Conservation (phyloP, 2,113 vertebrate species). For the Colossoma macropomum region DNA sequence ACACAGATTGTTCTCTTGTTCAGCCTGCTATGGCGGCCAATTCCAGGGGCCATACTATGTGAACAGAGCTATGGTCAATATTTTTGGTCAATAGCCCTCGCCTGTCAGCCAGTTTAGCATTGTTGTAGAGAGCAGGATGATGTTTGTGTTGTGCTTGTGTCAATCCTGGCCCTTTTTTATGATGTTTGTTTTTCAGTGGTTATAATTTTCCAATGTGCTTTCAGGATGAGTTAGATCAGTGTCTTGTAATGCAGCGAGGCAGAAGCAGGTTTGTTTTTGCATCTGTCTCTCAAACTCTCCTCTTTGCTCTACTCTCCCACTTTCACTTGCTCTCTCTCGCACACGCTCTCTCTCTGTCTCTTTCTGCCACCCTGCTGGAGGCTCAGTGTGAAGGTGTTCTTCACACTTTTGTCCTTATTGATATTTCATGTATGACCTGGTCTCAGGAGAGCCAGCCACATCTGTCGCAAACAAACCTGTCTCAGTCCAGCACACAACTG, state of each 20-base stretch:
- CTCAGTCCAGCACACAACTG: background rate
- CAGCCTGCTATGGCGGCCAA: background rate
- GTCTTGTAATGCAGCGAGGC: background rate
- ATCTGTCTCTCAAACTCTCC: background rate
- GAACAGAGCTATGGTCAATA: slow-evolving; percentile 14
- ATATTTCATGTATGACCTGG: slow-evolving; percentile 20
- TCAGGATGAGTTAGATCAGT: background rate
- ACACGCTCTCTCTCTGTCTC: slow-evolving; percentile 5
- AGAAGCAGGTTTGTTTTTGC: slow-evolving; percentile 11
- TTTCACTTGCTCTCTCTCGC: slow-evolving; percentile 25
- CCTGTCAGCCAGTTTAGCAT: background rate
- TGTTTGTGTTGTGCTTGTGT: background rate
- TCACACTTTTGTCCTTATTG: slow-evolving; percentile 39
- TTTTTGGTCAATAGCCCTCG: background rate
- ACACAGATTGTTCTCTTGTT: slow-evolving; percentile 23
- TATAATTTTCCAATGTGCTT: background rate
- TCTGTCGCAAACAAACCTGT: background rate
- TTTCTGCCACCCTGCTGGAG: background rate
- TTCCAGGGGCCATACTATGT: background rate
- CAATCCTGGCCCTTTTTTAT: background rate
- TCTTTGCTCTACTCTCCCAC: too few relatives aligned
- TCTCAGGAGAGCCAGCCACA: background rate
- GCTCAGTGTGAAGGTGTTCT: slow-evolving; percentile 27
- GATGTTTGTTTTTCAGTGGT: background rate
- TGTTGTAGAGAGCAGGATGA: background rate